phyloP scores from a whole-genome alignment of 2,797 vertebrate species.

The Sternotherus odoratus region DNA sequence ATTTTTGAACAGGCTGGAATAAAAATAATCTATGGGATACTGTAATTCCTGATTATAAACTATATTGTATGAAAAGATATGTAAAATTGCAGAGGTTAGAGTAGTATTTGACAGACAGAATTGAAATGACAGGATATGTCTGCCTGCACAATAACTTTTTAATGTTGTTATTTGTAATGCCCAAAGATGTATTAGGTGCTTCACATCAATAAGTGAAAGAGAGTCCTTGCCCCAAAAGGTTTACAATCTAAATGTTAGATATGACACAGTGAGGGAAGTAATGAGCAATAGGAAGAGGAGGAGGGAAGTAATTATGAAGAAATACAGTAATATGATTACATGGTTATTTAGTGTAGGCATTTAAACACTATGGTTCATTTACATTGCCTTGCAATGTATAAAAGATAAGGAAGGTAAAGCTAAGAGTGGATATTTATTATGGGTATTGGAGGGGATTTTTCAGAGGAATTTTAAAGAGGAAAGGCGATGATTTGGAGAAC shows the following conservation, averaged over 20 bases:
- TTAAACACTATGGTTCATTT: background rate
- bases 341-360: background rate
- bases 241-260: slow-evolving; percentile 19
- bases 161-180: slow-evolving; percentile 63
- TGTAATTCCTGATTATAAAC: slow-evolving; percentile 5
- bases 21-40: slow-evolving; percentile 6
- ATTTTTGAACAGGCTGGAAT: slow-evolving; percentile 9
- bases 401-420: background rate
- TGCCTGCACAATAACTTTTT: slow-evolving; percentile 36
- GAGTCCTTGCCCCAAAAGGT: slow-evolving; percentile 18
- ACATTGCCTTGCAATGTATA: background rate
- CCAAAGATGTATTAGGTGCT: slow-evolving; percentile 50
- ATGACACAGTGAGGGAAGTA: background rate
- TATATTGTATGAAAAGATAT: background rate
- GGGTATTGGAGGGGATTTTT: slow-evolving; percentile 10
- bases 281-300: background rate
- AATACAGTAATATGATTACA: background rate
- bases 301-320: background rate
- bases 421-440: background rate
- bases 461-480: background rate
- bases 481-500: no score
- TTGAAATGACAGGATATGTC: background rate
- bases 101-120: slow-evolving; percentile 14
- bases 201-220: slow-evolving; percentile 17
- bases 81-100: background rate